Conservation (phyloP, 2,797 vertebrate genomes). For the Sebastes minor region DNA sequence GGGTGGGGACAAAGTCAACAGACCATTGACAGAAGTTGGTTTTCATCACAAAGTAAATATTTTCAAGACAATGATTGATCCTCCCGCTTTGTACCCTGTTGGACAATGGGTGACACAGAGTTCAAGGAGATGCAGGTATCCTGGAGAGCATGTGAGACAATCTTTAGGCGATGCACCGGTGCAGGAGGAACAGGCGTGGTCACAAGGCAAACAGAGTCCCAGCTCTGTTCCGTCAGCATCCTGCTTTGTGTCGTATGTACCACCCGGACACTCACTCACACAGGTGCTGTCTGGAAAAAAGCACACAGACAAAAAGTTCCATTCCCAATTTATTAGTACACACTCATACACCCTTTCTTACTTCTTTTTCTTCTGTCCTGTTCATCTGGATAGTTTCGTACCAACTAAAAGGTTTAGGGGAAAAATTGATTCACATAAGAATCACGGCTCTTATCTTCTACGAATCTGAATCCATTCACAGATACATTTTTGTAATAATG, state of each 20-base stretch:
- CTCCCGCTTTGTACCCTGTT: slow-evolving; percentile 67
- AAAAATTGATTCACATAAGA: not conserved
- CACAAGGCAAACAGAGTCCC: slow-evolving; percentile 81
- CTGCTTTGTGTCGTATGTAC: slow-evolving; percentile 75
- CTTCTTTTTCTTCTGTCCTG: not conserved
- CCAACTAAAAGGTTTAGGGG: not conserved
- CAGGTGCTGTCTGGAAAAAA: slow-evolving; percentile 77
- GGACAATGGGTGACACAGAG: slow-evolving; percentile 84
- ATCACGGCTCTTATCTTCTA: not conserved
- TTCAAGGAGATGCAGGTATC: slow-evolving; percentile 78
- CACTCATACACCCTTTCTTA: not conserved
- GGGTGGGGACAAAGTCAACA: not conserved
- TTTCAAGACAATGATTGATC: too few species aligned
- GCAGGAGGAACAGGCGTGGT: slow-evolving; percentile 79
- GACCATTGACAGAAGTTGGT: accelerated
- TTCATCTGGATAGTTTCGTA: not conserved
- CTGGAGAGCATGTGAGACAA: slow-evolving; percentile 79
- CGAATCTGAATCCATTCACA: not conserved
- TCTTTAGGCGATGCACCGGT: slow-evolving; percentile 77
- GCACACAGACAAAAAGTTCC: not conserved
- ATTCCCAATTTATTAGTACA: not conserved
- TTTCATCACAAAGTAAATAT: not conserved
- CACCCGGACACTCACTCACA: slow-evolving; percentile 73
- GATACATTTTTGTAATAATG: not conserved
- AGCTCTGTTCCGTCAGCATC: slow-evolving; percentile 78